Conservation (phyloP, 2,888 invertebrate species). For the Papilio elwesi region DNA sequence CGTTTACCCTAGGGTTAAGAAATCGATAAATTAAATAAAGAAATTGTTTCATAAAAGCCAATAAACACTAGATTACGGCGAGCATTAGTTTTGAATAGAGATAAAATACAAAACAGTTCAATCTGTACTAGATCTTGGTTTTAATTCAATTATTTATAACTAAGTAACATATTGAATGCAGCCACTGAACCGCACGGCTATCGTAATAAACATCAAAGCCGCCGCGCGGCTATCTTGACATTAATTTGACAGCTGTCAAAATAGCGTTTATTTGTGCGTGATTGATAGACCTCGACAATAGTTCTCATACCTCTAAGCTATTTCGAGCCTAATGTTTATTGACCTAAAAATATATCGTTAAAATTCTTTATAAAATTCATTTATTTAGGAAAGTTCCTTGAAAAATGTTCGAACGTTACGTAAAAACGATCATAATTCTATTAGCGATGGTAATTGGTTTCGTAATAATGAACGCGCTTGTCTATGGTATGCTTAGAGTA, state of each 20-base stretch:
- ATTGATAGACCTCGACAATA: constrained; percentile 40
- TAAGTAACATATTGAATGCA: constrained; percentile 24
- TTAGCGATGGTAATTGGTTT: constrained; percentile 36
- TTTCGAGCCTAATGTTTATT: constrained; percentile 7
- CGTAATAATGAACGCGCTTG: constrained; percentile 28
- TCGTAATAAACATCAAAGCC: constrained; percentile 42
- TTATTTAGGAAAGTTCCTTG: not conserved
- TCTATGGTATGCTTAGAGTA: constrained; percentile 28
- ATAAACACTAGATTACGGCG: not conserved
- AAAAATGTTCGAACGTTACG: constrained; percentile 23
- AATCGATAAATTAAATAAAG: not conserved
- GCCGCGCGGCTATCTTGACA: constrained; percentile 48
- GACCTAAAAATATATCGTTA: constrained; percentile 19
- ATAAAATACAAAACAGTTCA: not conserved
- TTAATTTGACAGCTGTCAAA: constrained; percentile 81
- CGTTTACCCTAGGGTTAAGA: not conserved
- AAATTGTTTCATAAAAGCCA: not conserved
- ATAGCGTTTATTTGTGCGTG: constrained; percentile 48
- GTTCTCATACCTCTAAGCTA: constrained; percentile 15
- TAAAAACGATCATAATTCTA: constrained; percentile 32
- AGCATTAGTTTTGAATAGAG: not conserved
- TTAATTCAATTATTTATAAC: constrained; percentile 28
- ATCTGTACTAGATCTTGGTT: not conserved
- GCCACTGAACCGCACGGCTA: constrained; percentile 20
- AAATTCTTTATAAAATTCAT: constrained; percentile 11